These are phyloP conservation scores for Zosterops lateralis DNA, from an alignment of 2,113 vertebrate species.

Conservation along the genomic window DNA sequence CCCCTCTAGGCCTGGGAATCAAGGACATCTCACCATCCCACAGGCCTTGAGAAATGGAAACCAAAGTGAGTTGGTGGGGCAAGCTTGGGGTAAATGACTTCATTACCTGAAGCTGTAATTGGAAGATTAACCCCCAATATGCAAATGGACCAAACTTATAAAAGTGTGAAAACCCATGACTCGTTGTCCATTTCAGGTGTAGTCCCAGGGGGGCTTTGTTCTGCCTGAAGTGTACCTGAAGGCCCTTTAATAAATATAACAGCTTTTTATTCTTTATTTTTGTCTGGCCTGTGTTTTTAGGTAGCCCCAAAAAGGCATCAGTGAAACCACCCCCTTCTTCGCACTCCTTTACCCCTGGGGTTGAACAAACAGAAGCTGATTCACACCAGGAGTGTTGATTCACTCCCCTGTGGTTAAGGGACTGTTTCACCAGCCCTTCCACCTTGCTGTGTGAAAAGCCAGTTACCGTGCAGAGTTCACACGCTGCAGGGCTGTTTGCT, in stretches of 20 bases:
- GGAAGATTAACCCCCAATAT: too few relatives aligned
- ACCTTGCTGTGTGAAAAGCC: neutral
- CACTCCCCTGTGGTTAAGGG: neutral
- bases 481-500: neutral
- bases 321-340: neutral
- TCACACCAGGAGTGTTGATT: neutral
- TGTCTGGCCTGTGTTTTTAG: neutral
- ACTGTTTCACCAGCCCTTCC: neutral
- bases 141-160: neutral
- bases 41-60: neutral
- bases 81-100: neutral
- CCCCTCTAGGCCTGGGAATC: neutral
- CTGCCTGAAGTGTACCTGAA: neutral
- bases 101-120: neutral
- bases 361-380: neutral
- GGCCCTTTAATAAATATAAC: neutral
- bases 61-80: too few relatives aligned
- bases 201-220: neutral
- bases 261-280: neutral
- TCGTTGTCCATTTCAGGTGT: accelerated
- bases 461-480: neutral
- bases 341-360: neutral
- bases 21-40: too few relatives aligned
- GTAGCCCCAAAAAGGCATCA: neutral
- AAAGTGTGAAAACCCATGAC: neutral